These are phyloP conservation scores for Lycaena phlaeas DNA, from an alignment of 2,888 invertebrate species.

Conservation along the genomic window DNA sequence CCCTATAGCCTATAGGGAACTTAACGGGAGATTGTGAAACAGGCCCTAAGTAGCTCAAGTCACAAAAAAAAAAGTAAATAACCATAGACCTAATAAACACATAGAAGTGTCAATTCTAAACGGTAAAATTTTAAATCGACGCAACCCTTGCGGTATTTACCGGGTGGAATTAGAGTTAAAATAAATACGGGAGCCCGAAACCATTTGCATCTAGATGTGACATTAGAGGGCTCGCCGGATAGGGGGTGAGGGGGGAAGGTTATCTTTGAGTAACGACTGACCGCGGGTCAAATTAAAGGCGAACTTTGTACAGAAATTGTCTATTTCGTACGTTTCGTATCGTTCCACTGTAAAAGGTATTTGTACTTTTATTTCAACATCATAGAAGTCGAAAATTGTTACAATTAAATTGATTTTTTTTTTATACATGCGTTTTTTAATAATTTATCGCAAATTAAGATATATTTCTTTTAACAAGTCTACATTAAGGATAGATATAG, in stretches of 20 bases:
- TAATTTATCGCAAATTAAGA: too few species aligned
- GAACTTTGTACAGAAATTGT: conserved; percentile 14
- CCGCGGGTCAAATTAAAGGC: conserved; percentile 26
- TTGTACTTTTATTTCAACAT: not conserved
- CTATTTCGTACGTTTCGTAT: conserved; percentile 6
- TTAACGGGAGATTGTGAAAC: too few species aligned
- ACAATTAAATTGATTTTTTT: too few species aligned
- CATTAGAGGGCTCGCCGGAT: conserved; percentile 35
- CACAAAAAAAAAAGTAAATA: too few species aligned
- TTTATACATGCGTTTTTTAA: too few species aligned
- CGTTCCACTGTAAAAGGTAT: not conserved
- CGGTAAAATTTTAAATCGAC: not conserved
- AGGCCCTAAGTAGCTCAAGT: too few species aligned
- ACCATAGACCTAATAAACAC: too few species aligned
- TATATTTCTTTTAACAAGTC: too few species aligned
- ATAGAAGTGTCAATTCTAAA: conserved; percentile 6
- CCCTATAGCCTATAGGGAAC: too few species aligned
- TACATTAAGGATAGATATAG: too few species aligned
- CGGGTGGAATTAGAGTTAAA: conserved; percentile 57
- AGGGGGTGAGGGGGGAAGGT: conserved; percentile 9
- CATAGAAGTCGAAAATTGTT: too few species aligned
- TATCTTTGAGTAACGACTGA: conserved; percentile 22
- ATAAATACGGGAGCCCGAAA: conserved; percentile 56
- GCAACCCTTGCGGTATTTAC: conserved; percentile 59
- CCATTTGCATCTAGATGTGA: conserved; percentile 72